Evolutionary conservation across 2,797 vertebrate genomes (phyloP).

Genomic region (Sternotherus odoratus): DNA sequence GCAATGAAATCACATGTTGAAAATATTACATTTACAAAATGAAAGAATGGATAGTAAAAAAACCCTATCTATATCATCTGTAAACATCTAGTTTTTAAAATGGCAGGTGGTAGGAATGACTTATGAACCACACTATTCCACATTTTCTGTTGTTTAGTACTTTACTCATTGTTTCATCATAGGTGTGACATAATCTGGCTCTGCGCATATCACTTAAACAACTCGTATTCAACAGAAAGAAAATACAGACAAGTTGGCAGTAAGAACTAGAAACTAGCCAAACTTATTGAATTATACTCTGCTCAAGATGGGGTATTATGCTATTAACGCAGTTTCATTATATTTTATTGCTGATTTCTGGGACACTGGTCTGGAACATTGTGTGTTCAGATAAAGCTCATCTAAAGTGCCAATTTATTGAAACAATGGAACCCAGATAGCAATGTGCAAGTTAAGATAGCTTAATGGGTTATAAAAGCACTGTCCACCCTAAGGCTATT

Average conservation of each 20-base stretch:
- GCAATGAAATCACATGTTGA: neutral
- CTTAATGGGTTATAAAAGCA: constrained; percentile 53
- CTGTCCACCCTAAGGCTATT: constrained; percentile 21
- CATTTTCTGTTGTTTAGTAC: neutral
- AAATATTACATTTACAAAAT: neutral
- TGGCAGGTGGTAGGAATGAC: neutral
- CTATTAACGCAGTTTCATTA: constrained; percentile 15
- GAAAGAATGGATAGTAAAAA: neutral
- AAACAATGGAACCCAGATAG: constrained; percentile 41
- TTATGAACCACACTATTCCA: neutral
- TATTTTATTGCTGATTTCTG: constrained; percentile 54
- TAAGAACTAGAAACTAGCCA: neutral
- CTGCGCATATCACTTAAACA: neutral
- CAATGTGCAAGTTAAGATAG: constrained; percentile 30
- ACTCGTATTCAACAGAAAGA: neutral
- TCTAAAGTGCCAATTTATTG: constrained; percentile 36
- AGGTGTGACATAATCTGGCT: neutral
- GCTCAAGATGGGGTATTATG: neutral
- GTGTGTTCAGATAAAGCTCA: constrained; percentile 63
- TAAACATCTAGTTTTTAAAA: neutral
- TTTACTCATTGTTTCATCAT: neutral
- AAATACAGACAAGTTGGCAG: neutral
- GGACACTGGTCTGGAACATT: constrained; percentile 7
- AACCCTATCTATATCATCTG: neutral
- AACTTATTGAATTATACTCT: constrained; percentile 20